Conservation (phyloP, 2,888 invertebrate genomes). For the Drosophila mulleri region DNA sequence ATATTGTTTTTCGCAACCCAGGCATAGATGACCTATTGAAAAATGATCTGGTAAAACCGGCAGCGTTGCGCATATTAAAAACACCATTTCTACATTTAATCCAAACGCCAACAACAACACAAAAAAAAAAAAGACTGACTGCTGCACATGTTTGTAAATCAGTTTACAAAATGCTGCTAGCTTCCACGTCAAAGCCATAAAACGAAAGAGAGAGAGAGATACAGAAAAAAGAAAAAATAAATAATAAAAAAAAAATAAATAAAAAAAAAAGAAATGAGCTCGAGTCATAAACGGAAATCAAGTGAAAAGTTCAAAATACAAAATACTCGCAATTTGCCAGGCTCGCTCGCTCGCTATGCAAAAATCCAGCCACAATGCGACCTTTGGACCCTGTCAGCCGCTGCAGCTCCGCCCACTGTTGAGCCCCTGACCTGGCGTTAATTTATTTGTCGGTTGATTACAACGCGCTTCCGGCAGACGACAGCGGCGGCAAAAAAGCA, state of each 20-base stretch:
- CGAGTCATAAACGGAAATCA: conserved; percentile 72
- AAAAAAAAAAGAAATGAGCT: conserved; percentile 11
- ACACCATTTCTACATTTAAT: conserved; percentile 36
- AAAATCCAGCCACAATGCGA: conserved; percentile 11
- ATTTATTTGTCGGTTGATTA: conserved; percentile 80
- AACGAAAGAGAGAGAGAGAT: neutral
- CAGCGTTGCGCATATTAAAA: conserved; percentile 63
- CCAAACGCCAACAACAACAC: neutral
- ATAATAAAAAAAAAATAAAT: neutral
- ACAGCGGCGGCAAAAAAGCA: conserved; percentile 64
- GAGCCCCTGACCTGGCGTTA: conserved; percentile 53
- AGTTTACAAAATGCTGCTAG: conserved; percentile 30
- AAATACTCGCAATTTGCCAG: conserved; percentile 67
- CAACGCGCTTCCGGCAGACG: conserved; percentile 72
- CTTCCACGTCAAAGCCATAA: conserved; percentile 30
- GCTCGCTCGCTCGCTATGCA: conserved; percentile 18
- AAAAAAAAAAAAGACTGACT: conserved; percentile 6
- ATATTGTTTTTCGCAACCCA: conserved; percentile 25
- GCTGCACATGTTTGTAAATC: conserved; percentile 40
- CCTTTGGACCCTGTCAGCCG: conserved; percentile 22
- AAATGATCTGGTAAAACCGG: conserved; percentile 35
- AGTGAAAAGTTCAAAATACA: conserved; percentile 70
- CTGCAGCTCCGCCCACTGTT: neutral
- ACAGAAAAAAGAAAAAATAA: neutral
- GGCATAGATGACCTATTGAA: conserved; percentile 52